Percentiles rank a stretch among this genome's conserved stretches.
Evolutionary conservation across 2,113 vertebrate genomes (phyloP).

Genomic region (Gobiocypris rarus): DNA sequence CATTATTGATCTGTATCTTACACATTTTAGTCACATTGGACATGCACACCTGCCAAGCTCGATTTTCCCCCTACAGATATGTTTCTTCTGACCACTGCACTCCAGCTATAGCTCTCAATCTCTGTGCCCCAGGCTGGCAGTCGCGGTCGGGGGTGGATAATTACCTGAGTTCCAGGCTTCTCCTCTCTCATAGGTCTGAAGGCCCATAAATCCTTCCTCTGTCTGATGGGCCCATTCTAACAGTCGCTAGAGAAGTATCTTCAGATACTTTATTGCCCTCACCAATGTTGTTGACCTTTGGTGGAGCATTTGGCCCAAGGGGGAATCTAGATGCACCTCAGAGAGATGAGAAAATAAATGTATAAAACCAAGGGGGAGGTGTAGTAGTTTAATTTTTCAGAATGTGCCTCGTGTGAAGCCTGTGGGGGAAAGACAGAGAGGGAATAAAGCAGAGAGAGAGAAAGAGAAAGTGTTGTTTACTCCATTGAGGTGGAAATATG

Average conservation of each 20-base stretch:
- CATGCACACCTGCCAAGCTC: conserved; percentile 9
- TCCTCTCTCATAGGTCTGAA: conserved; percentile 8
- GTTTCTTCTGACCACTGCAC: conserved; percentile 48
- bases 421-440: conserved; percentile 3
- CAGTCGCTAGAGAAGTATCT: background rate
- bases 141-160: conserved; percentile 16
- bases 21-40: background rate
- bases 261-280: conserved; percentile 18
- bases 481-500: conserved; percentile 33
- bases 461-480: background rate
- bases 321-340: conserved; percentile 57
- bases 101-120: conserved; percentile 28
- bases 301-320: conserved; percentile 19
- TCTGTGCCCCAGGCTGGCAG: conserved; percentile 23
- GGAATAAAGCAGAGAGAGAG: conserved; percentile 7
- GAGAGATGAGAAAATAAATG: conserved; percentile 61
- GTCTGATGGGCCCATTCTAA: conserved; percentile 10
- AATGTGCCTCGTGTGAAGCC: background rate
- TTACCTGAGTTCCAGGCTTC: conserved; percentile 37
- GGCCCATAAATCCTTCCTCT: conserved; percentile 32
- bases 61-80: background rate
- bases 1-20: background rate
- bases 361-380: conserved; percentile 46
- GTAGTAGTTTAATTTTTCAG: conserved; percentile 23
- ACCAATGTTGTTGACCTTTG: conserved; percentile 41